Conservation (phyloP, 1,140 invertebrate species). For the Ostrea denselamellosa region DNA sequence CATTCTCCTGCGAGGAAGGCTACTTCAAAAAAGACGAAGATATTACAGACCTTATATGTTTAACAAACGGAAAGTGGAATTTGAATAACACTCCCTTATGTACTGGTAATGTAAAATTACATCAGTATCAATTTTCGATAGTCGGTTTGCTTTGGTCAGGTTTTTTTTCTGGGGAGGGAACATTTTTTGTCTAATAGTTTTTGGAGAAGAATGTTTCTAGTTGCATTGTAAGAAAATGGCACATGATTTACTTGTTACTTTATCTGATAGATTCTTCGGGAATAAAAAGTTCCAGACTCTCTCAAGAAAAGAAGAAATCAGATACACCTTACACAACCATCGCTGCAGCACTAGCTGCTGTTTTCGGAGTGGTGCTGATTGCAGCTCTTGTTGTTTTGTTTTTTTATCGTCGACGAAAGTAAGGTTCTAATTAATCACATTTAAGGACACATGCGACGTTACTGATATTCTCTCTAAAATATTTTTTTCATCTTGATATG, state of each 20-base stretch:
- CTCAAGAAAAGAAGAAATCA: not conserved
- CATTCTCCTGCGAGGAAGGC: constrained; percentile 21
- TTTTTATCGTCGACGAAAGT: constrained; percentile 14
- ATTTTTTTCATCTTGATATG: too few species aligned
- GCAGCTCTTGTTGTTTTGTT: not conserved
- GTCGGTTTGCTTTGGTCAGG: not conserved
- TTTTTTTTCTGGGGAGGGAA: not conserved
- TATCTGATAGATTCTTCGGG: not conserved
- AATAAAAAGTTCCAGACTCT: not conserved
- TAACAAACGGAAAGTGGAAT: constrained; percentile 37
- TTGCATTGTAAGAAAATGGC: not conserved
- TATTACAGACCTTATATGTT: constrained; percentile 21
- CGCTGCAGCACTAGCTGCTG: not conserved
- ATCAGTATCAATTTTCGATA: not conserved
- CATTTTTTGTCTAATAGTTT: not conserved
- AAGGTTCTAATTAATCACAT: not conserved
- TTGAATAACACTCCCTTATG: not conserved
- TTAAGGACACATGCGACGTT: too few species aligned
- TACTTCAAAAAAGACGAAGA: constrained; percentile 31
- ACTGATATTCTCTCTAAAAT: too few species aligned
- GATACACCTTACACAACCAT: not conserved
- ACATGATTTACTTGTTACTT: not conserved
- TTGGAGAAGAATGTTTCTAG: not conserved
- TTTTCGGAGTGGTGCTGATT: not conserved
- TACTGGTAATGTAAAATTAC: not conserved